phyloP scores from a whole-genome alignment of 2,888 invertebrate species.

The Micropterix aruncella region DNA sequence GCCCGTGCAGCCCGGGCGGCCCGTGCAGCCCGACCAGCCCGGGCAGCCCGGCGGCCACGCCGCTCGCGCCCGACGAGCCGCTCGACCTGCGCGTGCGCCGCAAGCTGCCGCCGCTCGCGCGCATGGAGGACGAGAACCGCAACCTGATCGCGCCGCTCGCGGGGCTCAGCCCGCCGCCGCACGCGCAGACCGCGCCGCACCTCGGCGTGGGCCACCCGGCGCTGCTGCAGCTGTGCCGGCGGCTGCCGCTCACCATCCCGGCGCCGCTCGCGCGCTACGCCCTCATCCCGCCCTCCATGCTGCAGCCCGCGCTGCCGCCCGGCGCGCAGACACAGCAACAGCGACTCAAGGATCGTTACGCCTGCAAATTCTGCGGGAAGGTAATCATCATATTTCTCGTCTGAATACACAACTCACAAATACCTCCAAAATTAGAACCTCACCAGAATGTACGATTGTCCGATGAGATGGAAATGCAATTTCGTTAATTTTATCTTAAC shows the following conservation, averaged over 20 bases:
- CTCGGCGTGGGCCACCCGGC: constrained; percentile 45
- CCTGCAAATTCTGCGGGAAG: constrained; percentile 96
- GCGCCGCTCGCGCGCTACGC: constrained; percentile 36
- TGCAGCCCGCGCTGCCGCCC: constrained; percentile 28
- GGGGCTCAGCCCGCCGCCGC: constrained; percentile 31
- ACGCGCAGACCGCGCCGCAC: constrained; percentile 36
- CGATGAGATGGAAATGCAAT: no score
- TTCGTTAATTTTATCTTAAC: no score
- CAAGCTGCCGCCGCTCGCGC: constrained; percentile 48
- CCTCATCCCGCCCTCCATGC: constrained; percentile 32
- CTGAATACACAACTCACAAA: no score
- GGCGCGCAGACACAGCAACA: constrained; percentile 34
- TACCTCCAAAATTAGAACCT: no score
- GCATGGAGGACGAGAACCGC: constrained; percentile 74
- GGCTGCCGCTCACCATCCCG: constrained; percentile 31
- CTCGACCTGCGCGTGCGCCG: constrained; percentile 77
- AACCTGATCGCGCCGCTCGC: constrained; percentile 57
- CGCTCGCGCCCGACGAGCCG: constrained; percentile 50
- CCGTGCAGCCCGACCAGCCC: constrained; percentile 40
- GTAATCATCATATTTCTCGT: no score
- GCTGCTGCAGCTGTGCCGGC: constrained; percentile 31
- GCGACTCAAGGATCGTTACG: constrained; percentile 78
- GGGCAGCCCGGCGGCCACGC: constrained; percentile 26
- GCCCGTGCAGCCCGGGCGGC: constrained; percentile 36
- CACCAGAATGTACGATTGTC: no score